Evolutionary conservation across 37 sponge, comb jelly and placozoan genomes (phyloP), one percentile per base, ranked within the genome.

Genomic region (Eunapius fragilis): DNA sequence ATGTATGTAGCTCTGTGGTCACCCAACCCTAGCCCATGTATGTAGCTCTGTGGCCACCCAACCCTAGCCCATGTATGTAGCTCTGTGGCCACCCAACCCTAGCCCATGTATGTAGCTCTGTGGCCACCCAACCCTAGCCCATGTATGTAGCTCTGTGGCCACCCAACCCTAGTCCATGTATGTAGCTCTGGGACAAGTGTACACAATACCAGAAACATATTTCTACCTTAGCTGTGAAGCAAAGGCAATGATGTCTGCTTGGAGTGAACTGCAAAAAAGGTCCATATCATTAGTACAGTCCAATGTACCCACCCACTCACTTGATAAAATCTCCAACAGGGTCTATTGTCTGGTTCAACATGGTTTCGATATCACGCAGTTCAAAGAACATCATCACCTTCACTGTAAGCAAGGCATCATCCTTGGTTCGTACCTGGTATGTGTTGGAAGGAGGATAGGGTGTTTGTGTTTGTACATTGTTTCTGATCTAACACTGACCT

Each of bases 321-420:
- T 96, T 96, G 82, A 92, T 92, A 68, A 96, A 90, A 84, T 96
- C 96, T 25, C 86, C 96, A 76, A 96, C 88, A 30, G 96, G 96
- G 75, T 96, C 96, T 3, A 82, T 75, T 7, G 96, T 96, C 38
- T 94, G 86, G 82, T 93, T 91, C 72, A 96, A 70, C 95, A 95
- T 95, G 19, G 47, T 74, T 50, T 93, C 95, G 32, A 93, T 91
- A 31, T 93, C 86, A 32, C 81, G 86, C 73, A 96, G 76, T 82
- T 96, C 96, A 86, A 88, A 96, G 90, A 96, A 96, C 6, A 94
- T 78, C 96, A 96, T 96, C 75, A 91, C 78, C 75, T 96, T 96
- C 23, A 96, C 95, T 0, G 86, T 89, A 77, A 96, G 87, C 23
- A 96, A 82, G 19, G 96, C 96, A 88, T 96, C 96, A 69, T 96